Conservation (phyloP, 2,797 vertebrate species). For the Lophotriccus pileatus region DNA sequence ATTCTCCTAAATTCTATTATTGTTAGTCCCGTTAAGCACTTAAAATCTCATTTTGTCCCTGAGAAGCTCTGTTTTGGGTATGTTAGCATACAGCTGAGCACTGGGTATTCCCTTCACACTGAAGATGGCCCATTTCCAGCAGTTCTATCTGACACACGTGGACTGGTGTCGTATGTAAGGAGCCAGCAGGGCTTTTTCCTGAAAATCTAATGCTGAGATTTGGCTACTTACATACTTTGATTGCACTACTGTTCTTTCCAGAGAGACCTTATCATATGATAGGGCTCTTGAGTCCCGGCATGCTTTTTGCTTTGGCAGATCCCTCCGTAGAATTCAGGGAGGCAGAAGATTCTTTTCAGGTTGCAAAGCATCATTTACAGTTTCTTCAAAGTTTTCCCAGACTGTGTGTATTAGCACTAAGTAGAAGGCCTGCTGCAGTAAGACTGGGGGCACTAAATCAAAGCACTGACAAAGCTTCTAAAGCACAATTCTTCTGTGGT, state of each 20-base stretch:
- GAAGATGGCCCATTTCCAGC: not conserved
- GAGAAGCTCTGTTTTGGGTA: not conserved
- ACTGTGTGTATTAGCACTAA: not conserved
- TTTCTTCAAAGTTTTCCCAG: not conserved
- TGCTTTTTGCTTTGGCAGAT: not conserved
- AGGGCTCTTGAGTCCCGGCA: rapidly evolving
- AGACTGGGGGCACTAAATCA: constrained; percentile 11
- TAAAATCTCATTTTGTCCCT: not conserved
- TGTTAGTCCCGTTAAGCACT: not conserved
- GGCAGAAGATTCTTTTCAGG: not conserved
- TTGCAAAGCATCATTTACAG: not conserved
- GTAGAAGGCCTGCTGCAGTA: not conserved
- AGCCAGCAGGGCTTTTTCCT: not conserved
- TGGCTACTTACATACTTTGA: not conserved
- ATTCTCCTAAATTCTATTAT: not conserved
- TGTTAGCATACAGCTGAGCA: not conserved
- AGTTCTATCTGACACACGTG: not conserved
- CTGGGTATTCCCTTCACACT: not conserved
- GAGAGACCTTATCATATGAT: not conserved
- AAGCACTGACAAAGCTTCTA: not conserved
- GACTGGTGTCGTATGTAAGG: rapidly evolving
- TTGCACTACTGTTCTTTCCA: not conserved
- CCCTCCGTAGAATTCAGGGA: not conserved
- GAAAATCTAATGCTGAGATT: not conserved
- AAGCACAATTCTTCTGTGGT: not conserved